Evolutionary conservation across 2,113 vertebrate species (phyloP).

Genomic region (Reinhardtius hippoglossoides): DNA sequence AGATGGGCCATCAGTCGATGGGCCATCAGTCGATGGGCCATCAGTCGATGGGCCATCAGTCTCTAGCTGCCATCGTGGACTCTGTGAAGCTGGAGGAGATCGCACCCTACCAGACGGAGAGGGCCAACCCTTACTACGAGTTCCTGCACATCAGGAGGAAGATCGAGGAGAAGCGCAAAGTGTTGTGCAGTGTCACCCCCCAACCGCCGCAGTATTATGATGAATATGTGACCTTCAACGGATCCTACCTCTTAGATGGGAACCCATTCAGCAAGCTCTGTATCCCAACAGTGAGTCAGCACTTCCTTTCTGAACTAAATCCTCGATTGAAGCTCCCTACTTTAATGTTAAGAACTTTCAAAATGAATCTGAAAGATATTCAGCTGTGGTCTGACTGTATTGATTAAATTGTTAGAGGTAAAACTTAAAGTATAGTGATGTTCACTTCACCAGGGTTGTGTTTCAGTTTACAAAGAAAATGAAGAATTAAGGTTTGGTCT

Average conservation of each 20-base stretch:
- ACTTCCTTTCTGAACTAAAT: neutral
- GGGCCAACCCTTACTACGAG: conserved; percentile 98
- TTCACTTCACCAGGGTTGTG: too few species aligned
- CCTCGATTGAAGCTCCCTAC: too few species aligned
- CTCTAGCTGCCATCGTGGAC: conserved; percentile 94
- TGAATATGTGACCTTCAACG: conserved; percentile 98
- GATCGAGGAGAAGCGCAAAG: conserved; percentile 97
- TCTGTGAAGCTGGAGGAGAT: conserved; percentile 98
- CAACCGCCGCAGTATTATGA: conserved; percentile 99
- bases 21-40: too few species aligned
- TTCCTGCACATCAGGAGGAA: conserved; percentile 97
- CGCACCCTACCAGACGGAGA: conserved; percentile 95
- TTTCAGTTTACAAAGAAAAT: too few species aligned
- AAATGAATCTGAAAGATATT: too few species aligned
- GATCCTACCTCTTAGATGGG: conserved; percentile 96
- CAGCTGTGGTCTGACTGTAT: too few species aligned
- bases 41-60: conserved; percentile 92
- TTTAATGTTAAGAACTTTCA: too few species aligned
- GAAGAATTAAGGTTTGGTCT: neutral
- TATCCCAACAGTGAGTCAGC: conserved; percentile 92
- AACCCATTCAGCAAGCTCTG: conserved; percentile 99
- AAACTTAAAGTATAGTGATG: too few species aligned
- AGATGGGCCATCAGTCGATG: conserved; percentile 93
- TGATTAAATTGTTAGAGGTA: too few species aligned
- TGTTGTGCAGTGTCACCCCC: conserved; percentile 95